phyloP scores from a whole-genome alignment of 2,888 invertebrate species.

The Microdon myrmicae region DNA sequence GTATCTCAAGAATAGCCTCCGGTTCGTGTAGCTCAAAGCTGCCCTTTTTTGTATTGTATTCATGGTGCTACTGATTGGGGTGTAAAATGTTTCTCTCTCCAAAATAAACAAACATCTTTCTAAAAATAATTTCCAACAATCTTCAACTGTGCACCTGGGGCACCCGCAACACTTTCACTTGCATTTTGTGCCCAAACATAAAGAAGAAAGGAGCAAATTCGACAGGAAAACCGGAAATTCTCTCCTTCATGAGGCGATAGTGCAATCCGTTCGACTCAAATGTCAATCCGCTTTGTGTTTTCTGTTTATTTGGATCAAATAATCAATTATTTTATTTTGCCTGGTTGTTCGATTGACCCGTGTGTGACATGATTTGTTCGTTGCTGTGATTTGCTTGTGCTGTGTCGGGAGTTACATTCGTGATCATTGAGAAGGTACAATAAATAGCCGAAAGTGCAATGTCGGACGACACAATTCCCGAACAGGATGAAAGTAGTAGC shows the following conservation, averaged over 20 bases:
- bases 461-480: conserved; percentile 29
- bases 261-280: conserved; percentile 21
- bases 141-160: background rate
- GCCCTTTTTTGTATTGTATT: no score
- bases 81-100: conserved; percentile 26
- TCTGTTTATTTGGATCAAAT: conserved; percentile 35
- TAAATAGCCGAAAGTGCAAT: no score
- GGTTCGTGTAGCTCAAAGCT: no score
- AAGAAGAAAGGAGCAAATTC: no score
- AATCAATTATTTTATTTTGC: conserved; percentile 28
- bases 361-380: conserved; percentile 19
- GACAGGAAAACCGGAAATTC: no score
- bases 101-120: conserved; percentile 43
- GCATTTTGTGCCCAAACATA: conserved; percentile 2
- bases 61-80: no score
- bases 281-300: conserved; percentile 39
- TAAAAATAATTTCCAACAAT: conserved; percentile 32
- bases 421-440: background rate
- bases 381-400: conserved; percentile 11
- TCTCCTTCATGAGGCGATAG: conserved; percentile 16
- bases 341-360: conserved; percentile 11
- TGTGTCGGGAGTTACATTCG: conserved; percentile 5
- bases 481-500: conserved; percentile 15
- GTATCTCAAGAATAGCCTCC: no score
- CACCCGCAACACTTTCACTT: no score